A percentile compares a stretch with the other conserved stretches of the same genome.
phyloP scores from a whole-genome alignment of 37 sponge, comb jelly and placozoan species.

The Spongia lamella region DNA sequence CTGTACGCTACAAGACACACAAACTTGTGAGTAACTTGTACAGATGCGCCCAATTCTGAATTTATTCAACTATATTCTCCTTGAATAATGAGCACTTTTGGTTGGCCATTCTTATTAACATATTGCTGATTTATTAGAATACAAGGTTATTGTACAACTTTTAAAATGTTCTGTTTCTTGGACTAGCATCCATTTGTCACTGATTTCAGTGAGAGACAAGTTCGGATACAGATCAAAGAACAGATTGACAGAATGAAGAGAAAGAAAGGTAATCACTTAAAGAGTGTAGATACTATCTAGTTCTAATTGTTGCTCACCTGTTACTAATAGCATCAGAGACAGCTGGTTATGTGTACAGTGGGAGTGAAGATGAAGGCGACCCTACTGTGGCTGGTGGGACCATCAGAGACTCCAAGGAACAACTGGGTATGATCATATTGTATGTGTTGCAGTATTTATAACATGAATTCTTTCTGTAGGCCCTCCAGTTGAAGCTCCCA shows the following conservation, averaged over 20 bases:
- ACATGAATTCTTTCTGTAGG: neutral
- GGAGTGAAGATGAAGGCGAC: constrained; percentile 68
- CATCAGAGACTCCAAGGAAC: too few species aligned
- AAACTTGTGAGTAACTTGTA: too few species aligned
- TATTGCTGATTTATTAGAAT: neutral
- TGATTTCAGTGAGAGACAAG: constrained; percentile 68
- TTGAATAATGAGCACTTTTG: neutral
- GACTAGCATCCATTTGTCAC: constrained; percentile 65
- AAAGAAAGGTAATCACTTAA: constrained; percentile 37
- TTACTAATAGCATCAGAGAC: neutral
- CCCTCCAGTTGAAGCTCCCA: too few species aligned
- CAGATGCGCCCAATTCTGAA: too few species aligned
- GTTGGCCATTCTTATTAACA: neutral
- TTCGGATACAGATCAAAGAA: constrained; percentile 76
- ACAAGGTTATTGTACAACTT: neutral
- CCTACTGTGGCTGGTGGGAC: too few species aligned
- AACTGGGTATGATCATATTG: too few species aligned
- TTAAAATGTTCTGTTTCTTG: constrained; percentile 5
- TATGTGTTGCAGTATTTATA: too few species aligned
- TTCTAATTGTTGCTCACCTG: neutral
- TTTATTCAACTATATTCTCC: neutral
- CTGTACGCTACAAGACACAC: too few species aligned
- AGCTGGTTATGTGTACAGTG: constrained; percentile 59
- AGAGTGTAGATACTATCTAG: neutral
- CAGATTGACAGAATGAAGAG: constrained; percentile 87